A percentile compares a stretch with the other conserved stretches of the same genome.
Conservation (phyloP, 1,140 invertebrate species). For the Formica exsecta region DNA sequence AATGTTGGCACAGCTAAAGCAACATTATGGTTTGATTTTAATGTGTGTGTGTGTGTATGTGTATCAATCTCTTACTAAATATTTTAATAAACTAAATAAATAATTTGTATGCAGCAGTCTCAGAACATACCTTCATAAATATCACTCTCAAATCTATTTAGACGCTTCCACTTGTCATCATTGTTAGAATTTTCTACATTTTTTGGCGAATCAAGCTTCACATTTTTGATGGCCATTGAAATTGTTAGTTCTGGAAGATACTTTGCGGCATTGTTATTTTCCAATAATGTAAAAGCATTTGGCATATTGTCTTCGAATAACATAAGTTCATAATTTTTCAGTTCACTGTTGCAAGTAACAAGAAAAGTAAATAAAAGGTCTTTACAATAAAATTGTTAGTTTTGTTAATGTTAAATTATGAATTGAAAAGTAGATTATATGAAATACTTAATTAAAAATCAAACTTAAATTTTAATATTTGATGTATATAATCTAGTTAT, state of each 20-base stretch:
- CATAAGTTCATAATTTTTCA: constrained; percentile 80
- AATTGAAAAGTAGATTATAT: background rate
- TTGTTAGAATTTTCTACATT: constrained; percentile 59
- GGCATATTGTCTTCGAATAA: constrained; percentile 81
- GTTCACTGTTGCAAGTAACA: constrained; percentile 75
- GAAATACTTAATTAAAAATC: constrained; percentile 8
- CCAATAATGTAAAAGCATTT: constrained; percentile 76
- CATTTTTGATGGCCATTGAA: constrained; percentile 81
- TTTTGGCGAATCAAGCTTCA: constrained; percentile 56
- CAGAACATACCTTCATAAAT: constrained; percentile 75
- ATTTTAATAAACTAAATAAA: background rate
- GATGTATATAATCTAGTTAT: background rate
- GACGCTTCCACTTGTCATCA: constrained; percentile 82
- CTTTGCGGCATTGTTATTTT: constrained; percentile 72
- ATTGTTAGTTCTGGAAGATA: constrained; percentile 83
- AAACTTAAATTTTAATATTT: constrained; percentile 27
- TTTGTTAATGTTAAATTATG: background rate
- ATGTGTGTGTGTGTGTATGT: too few relatives aligned
- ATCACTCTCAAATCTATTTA: constrained; percentile 84
- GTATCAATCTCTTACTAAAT: constrained; percentile 36
- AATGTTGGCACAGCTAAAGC: constrained; percentile 84
- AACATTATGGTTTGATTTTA: background rate
- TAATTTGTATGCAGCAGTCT: constrained; percentile 19
- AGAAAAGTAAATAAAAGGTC: constrained; percentile 54
- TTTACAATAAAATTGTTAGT: constrained; percentile 32